Evolutionary conservation across 2,888 invertebrate species (phyloP).

Genomic region (Unio delphinus): DNA sequence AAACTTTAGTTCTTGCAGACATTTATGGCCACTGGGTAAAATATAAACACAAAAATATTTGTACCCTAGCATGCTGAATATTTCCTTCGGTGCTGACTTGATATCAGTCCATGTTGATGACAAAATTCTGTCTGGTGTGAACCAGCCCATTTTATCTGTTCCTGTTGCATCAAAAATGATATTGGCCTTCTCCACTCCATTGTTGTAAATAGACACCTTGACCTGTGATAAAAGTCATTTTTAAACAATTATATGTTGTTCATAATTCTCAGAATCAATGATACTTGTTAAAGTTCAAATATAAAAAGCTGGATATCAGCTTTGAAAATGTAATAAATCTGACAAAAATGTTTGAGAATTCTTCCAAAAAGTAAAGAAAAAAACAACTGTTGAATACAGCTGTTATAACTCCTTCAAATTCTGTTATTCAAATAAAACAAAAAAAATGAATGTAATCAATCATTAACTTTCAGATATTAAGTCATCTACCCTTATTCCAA

Average conservation of each 20-base stretch:
- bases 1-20: background rate
- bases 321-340: no score
- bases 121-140: constrained; percentile 44
- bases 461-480: no score
- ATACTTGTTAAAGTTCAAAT: no score
- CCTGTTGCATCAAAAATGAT: constrained; percentile 49
- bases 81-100: constrained; percentile 26
- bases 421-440: no score
- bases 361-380: no score
- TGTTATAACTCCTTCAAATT: no score
- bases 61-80: constrained; percentile 43
- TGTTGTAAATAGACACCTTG: constrained; percentile 48
- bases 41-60: constrained; percentile 1
- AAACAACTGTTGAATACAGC: no score
- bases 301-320: no score
- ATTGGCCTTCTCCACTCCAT: constrained; percentile 49
- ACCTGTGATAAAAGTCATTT: constrained; percentile 24
- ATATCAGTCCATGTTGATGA: constrained; percentile 46
- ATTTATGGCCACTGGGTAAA: background rate
- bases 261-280: no score
- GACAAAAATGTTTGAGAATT: no score
- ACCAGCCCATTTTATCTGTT: constrained; percentile 48
- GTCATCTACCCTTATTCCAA: no score
- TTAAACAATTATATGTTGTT: background rate
- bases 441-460: no score